Evolutionary conservation across 2,113 vertebrate species (phyloP).

Genomic region (Gasterosteus aculeatus): DNA sequence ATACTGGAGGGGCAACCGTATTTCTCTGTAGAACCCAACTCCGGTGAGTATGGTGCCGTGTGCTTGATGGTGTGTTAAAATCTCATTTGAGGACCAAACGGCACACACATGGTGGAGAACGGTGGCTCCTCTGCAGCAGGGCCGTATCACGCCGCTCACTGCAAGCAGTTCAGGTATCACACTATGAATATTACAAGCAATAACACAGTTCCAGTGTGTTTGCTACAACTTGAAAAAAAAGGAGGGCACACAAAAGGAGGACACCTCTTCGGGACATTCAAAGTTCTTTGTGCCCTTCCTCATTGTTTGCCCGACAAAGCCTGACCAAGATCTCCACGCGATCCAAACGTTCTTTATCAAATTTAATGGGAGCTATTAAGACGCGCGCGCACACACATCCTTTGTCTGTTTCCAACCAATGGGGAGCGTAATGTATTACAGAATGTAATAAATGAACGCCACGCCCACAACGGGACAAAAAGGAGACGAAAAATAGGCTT

Average conservation of each 20-base stretch:
- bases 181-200: not conserved
- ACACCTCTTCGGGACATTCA: slow-evolving; percentile 26
- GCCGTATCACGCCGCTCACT: not conserved
- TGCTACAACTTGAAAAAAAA: slow-evolving; percentile 3
- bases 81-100: not conserved
- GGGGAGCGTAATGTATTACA: slow-evolving; percentile 55
- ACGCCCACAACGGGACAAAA: slow-evolving; percentile 48
- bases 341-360: slow-evolving; percentile 64
- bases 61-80: not conserved
- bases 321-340: slow-evolving; percentile 43
- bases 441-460: slow-evolving; percentile 57
- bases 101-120: not conserved
- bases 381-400: slow-evolving; percentile 43
- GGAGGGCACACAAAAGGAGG: slow-evolving; percentile 14
- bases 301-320: slow-evolving; percentile 68
- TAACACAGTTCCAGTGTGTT: slow-evolving; percentile 3
- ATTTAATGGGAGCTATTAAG: slow-evolving; percentile 69
- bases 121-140: not conserved
- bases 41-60: slow-evolving; percentile 82
- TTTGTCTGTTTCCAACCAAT: slow-evolving; percentile 60
- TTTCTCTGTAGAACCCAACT: slow-evolving; percentile 96
- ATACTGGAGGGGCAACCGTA: slow-evolving; percentile 98
- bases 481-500: slow-evolving; percentile 51
- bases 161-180: no score
- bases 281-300: slow-evolving; percentile 49